These are phyloP conservation scores for Choloepus didactylus DNA, from an alignment of 2,797 vertebrate genomes.

Conservation along the genomic window DNA sequence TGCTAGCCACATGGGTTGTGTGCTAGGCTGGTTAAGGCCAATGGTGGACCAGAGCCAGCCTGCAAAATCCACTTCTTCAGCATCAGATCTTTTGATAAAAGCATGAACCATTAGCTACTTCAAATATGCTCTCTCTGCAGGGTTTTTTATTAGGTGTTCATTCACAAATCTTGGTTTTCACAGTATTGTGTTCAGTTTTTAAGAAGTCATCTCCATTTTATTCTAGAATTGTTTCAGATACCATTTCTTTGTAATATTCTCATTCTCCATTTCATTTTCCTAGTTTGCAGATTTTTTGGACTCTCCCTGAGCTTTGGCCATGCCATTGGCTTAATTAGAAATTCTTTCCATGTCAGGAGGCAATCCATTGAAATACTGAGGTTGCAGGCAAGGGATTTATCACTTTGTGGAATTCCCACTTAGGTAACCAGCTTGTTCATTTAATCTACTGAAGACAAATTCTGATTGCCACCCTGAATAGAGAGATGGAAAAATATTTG, in stretches of 20 bases:
- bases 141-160: no score
- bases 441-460: slow-evolving; percentile 52
- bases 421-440: slow-evolving; percentile 40
- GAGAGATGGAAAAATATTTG: not conserved
- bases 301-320: slow-evolving; percentile 27
- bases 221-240: slow-evolving; percentile 34
- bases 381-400: slow-evolving; percentile 54
- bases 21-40: slow-evolving; percentile 97
- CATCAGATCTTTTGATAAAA: slow-evolving; percentile 97
- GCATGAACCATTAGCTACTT: slow-evolving; percentile 89
- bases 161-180: no score
- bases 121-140: no score
- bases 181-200: no score
- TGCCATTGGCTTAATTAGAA: slow-evolving; percentile 58
- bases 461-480: slow-evolving; percentile 18
- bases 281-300: slow-evolving; percentile 28
- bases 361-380: slow-evolving; percentile 7
- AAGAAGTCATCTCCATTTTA: slow-evolving; percentile 6
- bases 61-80: slow-evolving; percentile 98
- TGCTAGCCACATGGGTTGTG: slow-evolving; percentile 93
- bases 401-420: slow-evolving; percentile 37
- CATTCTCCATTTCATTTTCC: slow-evolving; percentile 43
- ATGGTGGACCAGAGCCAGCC: slow-evolving; percentile 98
- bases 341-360: slow-evolving; percentile 1
- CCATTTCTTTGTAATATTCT: slow-evolving; percentile 42